Evolutionary conservation across 1,140 invertebrate genomes (phyloP).

Genomic region (Trichomalopsis sarcophagae): DNA sequence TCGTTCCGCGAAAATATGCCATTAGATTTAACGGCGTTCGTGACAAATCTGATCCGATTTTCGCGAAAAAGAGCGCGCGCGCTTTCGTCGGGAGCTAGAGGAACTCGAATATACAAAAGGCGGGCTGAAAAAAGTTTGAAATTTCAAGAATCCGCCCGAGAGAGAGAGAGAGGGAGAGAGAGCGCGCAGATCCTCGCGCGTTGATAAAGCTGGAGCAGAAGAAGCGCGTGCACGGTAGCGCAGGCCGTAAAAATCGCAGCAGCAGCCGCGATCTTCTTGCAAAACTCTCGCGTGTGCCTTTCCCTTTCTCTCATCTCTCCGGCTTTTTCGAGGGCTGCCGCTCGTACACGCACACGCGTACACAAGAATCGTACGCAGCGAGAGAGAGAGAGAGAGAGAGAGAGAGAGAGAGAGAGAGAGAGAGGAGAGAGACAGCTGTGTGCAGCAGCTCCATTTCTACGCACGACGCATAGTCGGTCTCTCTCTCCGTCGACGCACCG

Average conservation of each 20-base stretch:
- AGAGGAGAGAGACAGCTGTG: slow-evolving; percentile 32
- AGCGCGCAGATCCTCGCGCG: not conserved
- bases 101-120: not conserved
- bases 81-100: no score
- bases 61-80: no score
- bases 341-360: slow-evolving; percentile 12
- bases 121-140: not conserved
- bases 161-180: no score
- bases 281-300: slow-evolving; percentile 22
- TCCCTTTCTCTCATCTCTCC: slow-evolving; percentile 16
- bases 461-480: slow-evolving; percentile 48
- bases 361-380: not conserved
- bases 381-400: not conserved
- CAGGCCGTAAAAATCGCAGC: slow-evolving; percentile 41
- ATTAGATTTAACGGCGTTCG: not conserved
- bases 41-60: not conserved
- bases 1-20: not conserved
- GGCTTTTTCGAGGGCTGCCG: slow-evolving; percentile 41
- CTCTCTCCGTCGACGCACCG: slow-evolving; percentile 63
- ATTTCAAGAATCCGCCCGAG: slow-evolving; percentile 27
- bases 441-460: slow-evolving; percentile 63
- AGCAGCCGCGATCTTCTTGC: slow-evolving; percentile 29
- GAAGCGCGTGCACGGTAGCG: slow-evolving; percentile 31
- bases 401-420: not conserved
- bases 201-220: not conserved